Evolutionary conservation across 2,113 vertebrate genomes (phyloP), one percentile per base, ranked within the genome.

Genomic region (Eptatretus burgeri): DNA sequence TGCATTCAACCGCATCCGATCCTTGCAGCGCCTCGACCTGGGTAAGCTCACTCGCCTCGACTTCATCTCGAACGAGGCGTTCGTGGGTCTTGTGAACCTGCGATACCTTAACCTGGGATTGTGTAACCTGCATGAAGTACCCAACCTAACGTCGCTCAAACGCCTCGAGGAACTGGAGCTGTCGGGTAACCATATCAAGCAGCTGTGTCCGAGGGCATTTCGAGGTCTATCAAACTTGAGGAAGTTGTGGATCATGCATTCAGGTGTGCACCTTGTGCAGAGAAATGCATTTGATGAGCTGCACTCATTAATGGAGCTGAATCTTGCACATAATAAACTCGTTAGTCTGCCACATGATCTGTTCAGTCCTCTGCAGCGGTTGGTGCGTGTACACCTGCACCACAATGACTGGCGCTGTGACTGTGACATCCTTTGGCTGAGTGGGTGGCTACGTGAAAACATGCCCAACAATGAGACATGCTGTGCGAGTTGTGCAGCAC

Each of bases 241-340:
- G 18, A 98, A 98, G 72, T 78, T 98, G 10, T 98, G 91, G 91
- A 86, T 98, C 69, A 98, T 98, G 91, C 94, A 91, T 77, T 91
- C 89, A 11, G 85, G 81, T 72, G 81, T 98, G 71, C 80, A 74
- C 69, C 69, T 72, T 65, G 87, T 98, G 20, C 88, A 95, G 70
- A 80, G 91, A 13, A 95, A 98, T 67, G 91, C 91, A 63, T 98
- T 98, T 68, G 91, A 98, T 65, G 87, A 87, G 73, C 81, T 95
- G 69, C 82, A 81, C 52, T 83, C 79, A 1, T 76, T 98, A 72
- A 86, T 89, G 72, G 91, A 98, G 73, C 81, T 98, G 71, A 98
- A 98, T 75, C 70, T 98, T 75, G 91, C 91, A 70, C 91, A 98
- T 76, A 98, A 98, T 72, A 98, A 94, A 76, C 78, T 95, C 68